phyloP scores from a whole-genome alignment of 2,888 invertebrate species.

The Subacronicta megacephala region DNA sequence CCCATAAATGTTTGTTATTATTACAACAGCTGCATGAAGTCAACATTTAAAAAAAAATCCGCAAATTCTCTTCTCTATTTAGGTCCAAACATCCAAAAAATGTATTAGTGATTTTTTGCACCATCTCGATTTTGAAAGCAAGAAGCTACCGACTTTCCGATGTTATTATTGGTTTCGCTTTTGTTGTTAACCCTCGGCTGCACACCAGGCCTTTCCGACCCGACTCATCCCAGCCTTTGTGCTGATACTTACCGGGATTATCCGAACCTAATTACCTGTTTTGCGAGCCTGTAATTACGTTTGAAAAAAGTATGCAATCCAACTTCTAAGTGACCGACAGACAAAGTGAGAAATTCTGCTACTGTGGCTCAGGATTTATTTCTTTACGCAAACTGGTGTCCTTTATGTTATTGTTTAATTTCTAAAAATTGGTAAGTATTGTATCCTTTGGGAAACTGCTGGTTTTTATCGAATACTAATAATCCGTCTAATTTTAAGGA shows the following conservation, averaged over 20 bases:
- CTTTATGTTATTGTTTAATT: conserved; percentile 37
- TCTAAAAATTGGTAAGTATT: conserved; percentile 33
- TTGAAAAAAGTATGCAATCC: conserved; percentile 72
- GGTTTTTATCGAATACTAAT: conserved; percentile 7
- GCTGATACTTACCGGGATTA: conserved; percentile 80
- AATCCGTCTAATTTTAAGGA: conserved; percentile 13
- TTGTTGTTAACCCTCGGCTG: conserved; percentile 78
- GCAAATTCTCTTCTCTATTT: conserved; percentile 59
- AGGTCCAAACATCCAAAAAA: conserved; percentile 63
- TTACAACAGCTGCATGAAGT: conserved; percentile 68
- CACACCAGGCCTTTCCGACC: conserved; percentile 76
- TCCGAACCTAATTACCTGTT: conserved; percentile 86
- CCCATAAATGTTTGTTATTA: conserved; percentile 61
- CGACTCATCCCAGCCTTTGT: conserved; percentile 77
- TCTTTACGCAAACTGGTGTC: conserved; percentile 61
- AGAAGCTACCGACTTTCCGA: conserved; percentile 88
- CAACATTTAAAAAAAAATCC: conserved; percentile 59
- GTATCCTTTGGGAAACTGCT: conserved; percentile 34
- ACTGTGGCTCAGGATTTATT: conserved; percentile 52
- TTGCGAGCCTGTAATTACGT: conserved; percentile 79
- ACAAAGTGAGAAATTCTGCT: conserved; percentile 63
- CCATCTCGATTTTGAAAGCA: conserved; percentile 77
- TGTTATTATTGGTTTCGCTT: conserved; percentile 80
- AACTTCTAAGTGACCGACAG: conserved; percentile 74
- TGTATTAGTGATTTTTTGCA: conserved; percentile 72